Base-by-base conservation (phyloP, 2,113 vertebrate genomes). In the Callospermophilus lateralis region DNA sequence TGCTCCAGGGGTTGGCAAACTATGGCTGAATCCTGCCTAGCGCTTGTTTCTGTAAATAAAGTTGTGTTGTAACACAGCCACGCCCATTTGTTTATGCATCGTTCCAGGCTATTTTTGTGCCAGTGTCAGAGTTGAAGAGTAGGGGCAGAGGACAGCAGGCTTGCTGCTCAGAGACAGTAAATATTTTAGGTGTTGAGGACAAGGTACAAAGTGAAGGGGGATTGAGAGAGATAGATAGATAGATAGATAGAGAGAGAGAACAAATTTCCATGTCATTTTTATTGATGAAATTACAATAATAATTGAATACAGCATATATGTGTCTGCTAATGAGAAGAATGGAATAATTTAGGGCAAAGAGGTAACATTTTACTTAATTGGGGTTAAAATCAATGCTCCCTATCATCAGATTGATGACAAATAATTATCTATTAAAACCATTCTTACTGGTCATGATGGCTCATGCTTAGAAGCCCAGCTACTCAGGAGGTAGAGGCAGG, bases 321-420 rank as follows among this genome's bases (percentile, higher is more conserved):
- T 11, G 3, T 39, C 63, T 83, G 48, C 39, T 24, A 67, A 53
- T 53, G 42, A 94, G 42, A 95, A 72, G 70, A 39, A 34, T 39
- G n/a, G 74, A 58, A 55, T 51, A 58, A 55, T 51, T 70, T 70
- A 12, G 9, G 24, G 45, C 45, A 30, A 48, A 55, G 19, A 16
- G 51, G n/a, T 78, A 67, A 45, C 8, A 51, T 79, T 84, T 89
- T 93, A 51, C 74, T 95, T 55, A 61, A 48, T 8, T 79, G 48
- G 53, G 51, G 61, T 91, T 95, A 78, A 84, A 83, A 96, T 39
- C n/a, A 83, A 81, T 65, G 48, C 11, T 85, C 20, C 34, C 28
- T 80, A 28, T 90, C n/a, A 74, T 93, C 73, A 91, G 20, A 22
- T 34, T 0, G 0, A 51, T 63, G 32, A 32, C 51, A 83, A 79